Evolutionary conservation across 1,140 invertebrate genomes (phyloP), one percentile per base, ranked within the genome.

Genomic region (Riptortus pedestris): DNA sequence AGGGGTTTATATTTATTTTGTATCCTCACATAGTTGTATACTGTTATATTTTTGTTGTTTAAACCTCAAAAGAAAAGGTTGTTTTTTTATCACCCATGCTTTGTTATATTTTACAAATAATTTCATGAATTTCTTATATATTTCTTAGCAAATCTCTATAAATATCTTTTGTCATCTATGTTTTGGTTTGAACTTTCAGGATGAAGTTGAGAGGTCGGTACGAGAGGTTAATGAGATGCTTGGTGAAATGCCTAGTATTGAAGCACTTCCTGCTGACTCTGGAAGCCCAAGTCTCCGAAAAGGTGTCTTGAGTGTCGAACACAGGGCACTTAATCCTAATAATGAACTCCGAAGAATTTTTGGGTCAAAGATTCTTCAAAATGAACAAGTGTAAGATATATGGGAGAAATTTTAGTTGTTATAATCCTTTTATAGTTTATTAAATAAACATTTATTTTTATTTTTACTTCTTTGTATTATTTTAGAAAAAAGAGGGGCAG

Each of bases 261-360:
- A 18, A 22, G 14, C 61, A 2, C 29, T 20, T 18, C 9, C 27
- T 1, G 26, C 43, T 63, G 38, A 66, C 52, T 55, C 28, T 67
- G 38, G 18, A 45, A 26, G 7, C 33, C n/a, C 47, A 16, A 18
- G 61, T 45, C 7, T 67, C 12, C 60, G 64, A 2, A 80, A 82
- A 61, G 74, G 77, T 60, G 72, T 84, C 33, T 71, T 91, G 11
- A 75, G 70, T 28, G 76, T 90, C 2, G 83, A 90, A 57, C 77
- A 81, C 60, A 89, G 87, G 72, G 78, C 90, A 74, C 75, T 95
- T 2, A 92, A 91, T 77, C 81, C 85, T 29, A 85, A 86, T 61
- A 88, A 90, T 76, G 92, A 95, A 77, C 76, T 93, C 66, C 87
- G 84, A 64, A 82, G 83, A 70, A 87, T 91, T 69, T 94, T 94